Percentiles rank a stretch among this genome's conserved stretches.
phyloP scores from a whole-genome alignment of 1,140 invertebrate genomes.

The Coptotermes formosanus region DNA sequence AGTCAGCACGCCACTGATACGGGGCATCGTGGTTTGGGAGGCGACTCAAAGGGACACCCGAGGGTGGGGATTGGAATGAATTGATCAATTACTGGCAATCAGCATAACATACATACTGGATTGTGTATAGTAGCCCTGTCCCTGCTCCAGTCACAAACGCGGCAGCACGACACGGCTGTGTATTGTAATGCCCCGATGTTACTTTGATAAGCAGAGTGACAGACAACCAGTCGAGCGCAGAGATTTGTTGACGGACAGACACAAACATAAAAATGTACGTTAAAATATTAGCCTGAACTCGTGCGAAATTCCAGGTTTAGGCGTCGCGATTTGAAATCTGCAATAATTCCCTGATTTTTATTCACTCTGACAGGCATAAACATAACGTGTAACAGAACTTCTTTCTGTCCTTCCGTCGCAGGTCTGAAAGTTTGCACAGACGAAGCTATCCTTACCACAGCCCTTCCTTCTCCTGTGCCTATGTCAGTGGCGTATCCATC shows the following conservation, averaged over 20 bases:
- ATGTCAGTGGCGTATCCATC: no score
- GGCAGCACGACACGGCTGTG: background rate
- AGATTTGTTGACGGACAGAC: constrained; percentile 17
- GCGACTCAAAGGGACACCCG: constrained; percentile 15
- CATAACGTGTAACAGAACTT: background rate
- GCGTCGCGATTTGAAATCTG: background rate
- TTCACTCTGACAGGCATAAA: background rate
- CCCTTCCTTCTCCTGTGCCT: no score
- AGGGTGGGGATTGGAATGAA: background rate
- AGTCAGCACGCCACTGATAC: background rate
- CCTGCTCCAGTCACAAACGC: background rate
- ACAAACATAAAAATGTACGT: background rate
- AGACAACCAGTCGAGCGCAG: background rate
- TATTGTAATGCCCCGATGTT: background rate
- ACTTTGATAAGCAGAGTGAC: constrained; percentile 18
- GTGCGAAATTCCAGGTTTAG: background rate
- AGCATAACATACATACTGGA: constrained; percentile 16
- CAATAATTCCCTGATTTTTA: constrained; percentile 6
- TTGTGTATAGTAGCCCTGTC: background rate
- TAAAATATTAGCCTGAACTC: background rate
- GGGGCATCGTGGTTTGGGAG: background rate
- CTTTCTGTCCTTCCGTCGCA: background rate
- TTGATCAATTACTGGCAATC: constrained; percentile 18
- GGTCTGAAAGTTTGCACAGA: no score
- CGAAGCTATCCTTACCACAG: no score